Conservation (phyloP, 2,113 vertebrate species). For the Desmodus rotundus region DNA sequence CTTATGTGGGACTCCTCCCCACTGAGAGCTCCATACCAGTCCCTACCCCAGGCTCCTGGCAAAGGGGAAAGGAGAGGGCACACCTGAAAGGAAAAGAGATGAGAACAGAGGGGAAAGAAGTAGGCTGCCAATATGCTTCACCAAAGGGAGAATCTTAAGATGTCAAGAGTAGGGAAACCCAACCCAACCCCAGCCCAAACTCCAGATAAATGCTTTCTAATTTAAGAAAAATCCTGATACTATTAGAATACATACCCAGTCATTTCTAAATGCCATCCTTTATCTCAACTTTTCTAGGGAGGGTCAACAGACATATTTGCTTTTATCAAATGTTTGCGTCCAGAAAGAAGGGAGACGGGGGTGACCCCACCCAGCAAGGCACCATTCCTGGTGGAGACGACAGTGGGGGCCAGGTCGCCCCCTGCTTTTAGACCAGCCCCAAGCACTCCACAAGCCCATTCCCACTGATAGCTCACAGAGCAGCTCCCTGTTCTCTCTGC, state of each 20-base stretch:
- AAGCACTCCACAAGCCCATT: neutral
- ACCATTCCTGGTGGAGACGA: neutral
- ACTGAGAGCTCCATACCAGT: neutral
- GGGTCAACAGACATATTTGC: neutral
- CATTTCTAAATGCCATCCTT: neutral
- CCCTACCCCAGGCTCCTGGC: neutral
- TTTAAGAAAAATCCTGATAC: neutral
- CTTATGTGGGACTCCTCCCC: neutral
- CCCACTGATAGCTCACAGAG: neutral
- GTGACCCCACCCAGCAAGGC: neutral
- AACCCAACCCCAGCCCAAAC: neutral
- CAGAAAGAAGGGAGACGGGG: neutral
- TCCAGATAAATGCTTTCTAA: neutral
- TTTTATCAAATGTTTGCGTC: neutral
- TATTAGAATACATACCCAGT: neutral
- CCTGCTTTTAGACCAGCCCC: neutral
- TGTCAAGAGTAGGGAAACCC: neutral
- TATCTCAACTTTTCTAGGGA: neutral
- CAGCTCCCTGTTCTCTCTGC: neutral
- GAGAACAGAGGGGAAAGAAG: neutral
- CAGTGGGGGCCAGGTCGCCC: too few relatives aligned
- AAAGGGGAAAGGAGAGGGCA: too few relatives aligned
- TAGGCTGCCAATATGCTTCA: neutral
- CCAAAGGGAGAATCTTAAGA: neutral
- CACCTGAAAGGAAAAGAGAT: neutral